Evolutionary conservation across 2,797 vertebrate genomes (phyloP).

Genomic region (Karalla daura): DNA sequence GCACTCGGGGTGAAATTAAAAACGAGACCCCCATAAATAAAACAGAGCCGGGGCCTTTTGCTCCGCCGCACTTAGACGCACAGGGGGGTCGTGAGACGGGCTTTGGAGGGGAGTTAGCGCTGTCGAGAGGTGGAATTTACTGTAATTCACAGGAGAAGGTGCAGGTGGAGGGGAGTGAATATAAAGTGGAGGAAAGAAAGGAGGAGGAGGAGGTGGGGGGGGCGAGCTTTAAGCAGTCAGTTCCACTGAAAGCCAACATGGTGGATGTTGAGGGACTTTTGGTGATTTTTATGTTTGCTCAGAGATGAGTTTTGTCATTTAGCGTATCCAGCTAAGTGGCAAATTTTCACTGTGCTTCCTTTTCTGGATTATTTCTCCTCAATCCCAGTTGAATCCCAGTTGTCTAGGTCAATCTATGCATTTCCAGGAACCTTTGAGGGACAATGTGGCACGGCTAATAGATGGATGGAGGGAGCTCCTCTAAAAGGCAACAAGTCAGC

Average conservation of each 20-base stretch:
- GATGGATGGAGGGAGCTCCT: conserved; percentile 44
- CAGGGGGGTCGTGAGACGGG: conserved; percentile 61
- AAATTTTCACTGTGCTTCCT: too few relatives aligned
- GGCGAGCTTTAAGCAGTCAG: conserved; percentile 33
- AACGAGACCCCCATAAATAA: conserved; percentile 80
- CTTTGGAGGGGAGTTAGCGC: conserved; percentile 45
- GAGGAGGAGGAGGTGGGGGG: neutral
- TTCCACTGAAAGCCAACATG: conserved; percentile 46
- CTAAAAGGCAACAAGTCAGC: too few relatives aligned
- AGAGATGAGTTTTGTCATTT: too few relatives aligned
- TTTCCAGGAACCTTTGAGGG: too few relatives aligned
- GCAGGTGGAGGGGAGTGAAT: conserved; percentile 4
- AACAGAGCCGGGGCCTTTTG: conserved; percentile 60
- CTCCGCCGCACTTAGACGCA: conserved; percentile 55
- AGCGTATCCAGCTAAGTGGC: too few relatives aligned
- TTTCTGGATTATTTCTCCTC: too few relatives aligned
- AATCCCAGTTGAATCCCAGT: too few relatives aligned
- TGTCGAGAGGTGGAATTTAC: conserved; percentile 55
- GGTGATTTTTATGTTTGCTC: too few relatives aligned
- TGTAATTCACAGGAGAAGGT: conserved; percentile 31
- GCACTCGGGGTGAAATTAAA: conserved; percentile 72
- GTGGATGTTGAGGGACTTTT: too few relatives aligned
- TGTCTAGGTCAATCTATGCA: too few relatives aligned
- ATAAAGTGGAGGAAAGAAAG: conserved; percentile 9
- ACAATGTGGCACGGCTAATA: too few relatives aligned